phyloP scores from a whole-genome alignment of 1,140 invertebrate species.

The Sminthurides bifidus region DNA sequence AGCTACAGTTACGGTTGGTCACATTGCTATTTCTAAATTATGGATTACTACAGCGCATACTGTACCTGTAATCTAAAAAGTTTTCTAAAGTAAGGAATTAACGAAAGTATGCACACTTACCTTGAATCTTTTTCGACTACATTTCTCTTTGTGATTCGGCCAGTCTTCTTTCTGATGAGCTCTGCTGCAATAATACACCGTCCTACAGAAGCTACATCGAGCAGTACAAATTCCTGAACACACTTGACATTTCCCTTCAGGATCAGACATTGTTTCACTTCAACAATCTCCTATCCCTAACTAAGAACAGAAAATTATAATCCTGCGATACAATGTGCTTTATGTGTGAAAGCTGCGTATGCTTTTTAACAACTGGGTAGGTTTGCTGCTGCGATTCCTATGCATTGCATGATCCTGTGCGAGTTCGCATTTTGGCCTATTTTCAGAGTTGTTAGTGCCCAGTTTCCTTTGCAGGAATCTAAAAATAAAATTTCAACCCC shows the following conservation, averaged over 20 bases:
- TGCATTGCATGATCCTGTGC: no score
- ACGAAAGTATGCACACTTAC: conserved; percentile 1
- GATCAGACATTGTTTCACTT: neutral
- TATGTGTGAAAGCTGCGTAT: neutral
- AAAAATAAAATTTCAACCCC: no score
- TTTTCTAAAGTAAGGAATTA: neutral
- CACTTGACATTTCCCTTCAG: conserved; percentile 22
- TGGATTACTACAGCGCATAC: neutral
- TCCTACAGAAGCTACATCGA: conserved; percentile 58
- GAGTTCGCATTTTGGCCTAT: no score
- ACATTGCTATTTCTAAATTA: no score
- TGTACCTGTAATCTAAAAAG: neutral
- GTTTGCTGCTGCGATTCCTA: no score
- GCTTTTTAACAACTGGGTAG: no score
- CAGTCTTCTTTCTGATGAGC: conserved; percentile 65
- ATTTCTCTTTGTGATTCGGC: conserved; percentile 52
- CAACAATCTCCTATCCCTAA: neutral
- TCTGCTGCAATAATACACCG: conserved; percentile 60
- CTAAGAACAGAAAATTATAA: neutral
- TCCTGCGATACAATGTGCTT: neutral
- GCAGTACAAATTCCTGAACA: conserved; percentile 13
- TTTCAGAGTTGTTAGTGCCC: no score
- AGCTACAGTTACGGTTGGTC: no score
- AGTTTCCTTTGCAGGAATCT: no score
- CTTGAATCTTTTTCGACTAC: conserved; percentile 27